These are phyloP conservation scores for Andrena hattorfiana DNA, from an alignment of 2,888 invertebrate genomes.

Conservation along the genomic window DNA sequence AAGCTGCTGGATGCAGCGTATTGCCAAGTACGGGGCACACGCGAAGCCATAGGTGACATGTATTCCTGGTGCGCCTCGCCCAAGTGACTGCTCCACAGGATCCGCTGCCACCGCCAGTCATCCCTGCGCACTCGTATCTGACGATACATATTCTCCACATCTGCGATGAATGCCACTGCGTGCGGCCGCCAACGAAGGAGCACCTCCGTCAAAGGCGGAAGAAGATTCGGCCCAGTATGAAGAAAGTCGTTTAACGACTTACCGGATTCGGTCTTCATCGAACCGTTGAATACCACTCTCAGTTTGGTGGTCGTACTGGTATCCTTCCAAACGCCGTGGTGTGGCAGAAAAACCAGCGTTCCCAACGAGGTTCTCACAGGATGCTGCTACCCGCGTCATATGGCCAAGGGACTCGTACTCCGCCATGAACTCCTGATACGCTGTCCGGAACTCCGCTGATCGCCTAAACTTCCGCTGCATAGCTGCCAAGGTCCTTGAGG, in stretches of 20 bases:
- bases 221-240: neutral
- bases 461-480: neutral
- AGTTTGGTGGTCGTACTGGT: conserved; percentile 2
- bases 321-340: conserved; percentile 2
- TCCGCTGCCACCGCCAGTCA: conserved; percentile 75
- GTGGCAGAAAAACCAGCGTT: neutral
- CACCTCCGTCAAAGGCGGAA: too few species aligned
- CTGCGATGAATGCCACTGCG: too few species aligned
- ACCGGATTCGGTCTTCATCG: neutral
- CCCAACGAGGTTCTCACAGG: neutral
- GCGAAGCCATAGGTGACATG: conserved; percentile 49
- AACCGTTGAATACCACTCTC: conserved; percentile 8
- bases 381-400: neutral
- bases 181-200: too few species aligned
- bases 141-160: conserved; percentile 12
- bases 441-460: neutral
- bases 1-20: conserved; percentile 43
- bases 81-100: conserved; percentile 75
- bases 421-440: neutral
- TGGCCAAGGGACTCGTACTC: neutral
- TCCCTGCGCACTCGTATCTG: neutral
- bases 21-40: conserved; percentile 48
- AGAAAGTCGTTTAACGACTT: neutral
- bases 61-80: conserved; percentile 19
- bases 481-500: neutral